A percentile compares a stretch with the other conserved stretches of the same genome.
These are phyloP conservation scores for Dione juno DNA, from an alignment of 2,888 invertebrate genomes.

Conservation along the genomic window DNA sequence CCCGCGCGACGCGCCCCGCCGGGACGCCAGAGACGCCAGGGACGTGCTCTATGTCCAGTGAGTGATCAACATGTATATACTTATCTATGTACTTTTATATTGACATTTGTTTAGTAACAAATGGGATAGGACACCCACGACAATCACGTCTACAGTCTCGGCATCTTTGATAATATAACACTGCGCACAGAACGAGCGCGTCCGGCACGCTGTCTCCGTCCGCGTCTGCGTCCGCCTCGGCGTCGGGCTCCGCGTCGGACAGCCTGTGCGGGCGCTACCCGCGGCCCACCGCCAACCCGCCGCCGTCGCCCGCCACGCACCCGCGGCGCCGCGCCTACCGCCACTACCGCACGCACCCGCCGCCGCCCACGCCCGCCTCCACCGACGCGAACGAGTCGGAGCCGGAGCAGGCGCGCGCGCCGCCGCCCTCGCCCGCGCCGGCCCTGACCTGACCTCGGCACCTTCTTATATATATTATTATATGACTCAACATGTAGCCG, in stretches of 20 bases:
- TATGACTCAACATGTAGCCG: too few relatives aligned
- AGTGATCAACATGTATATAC: not conserved
- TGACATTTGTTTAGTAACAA: too few relatives aligned
- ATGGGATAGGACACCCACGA: too few relatives aligned
- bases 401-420: conserved; percentile 89
- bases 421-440: conserved; percentile 91
- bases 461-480: too few relatives aligned
- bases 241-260: conserved; percentile 82
- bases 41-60: not conserved
- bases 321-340: conserved; percentile 90
- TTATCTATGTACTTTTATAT: too few relatives aligned
- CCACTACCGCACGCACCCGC: conserved; percentile 92
- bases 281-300: conserved; percentile 94
- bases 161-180: too few relatives aligned
- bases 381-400: conserved; percentile 96
- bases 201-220: conserved; percentile 34
- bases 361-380: conserved; percentile 97
- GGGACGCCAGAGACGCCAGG: conserved; percentile 52
- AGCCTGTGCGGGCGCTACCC: conserved; percentile 88
- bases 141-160: too few relatives aligned
- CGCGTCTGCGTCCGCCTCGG: conserved; percentile 32
- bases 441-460: not conserved
- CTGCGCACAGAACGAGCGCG: conserved; percentile 32
- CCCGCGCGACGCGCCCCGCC: conserved; percentile 40
- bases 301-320: conserved; percentile 91